Percentiles rank a stretch among this genome's conserved stretches.
phyloP scores from a whole-genome alignment of 2,113 vertebrate species.

The Lota lota region DNA sequence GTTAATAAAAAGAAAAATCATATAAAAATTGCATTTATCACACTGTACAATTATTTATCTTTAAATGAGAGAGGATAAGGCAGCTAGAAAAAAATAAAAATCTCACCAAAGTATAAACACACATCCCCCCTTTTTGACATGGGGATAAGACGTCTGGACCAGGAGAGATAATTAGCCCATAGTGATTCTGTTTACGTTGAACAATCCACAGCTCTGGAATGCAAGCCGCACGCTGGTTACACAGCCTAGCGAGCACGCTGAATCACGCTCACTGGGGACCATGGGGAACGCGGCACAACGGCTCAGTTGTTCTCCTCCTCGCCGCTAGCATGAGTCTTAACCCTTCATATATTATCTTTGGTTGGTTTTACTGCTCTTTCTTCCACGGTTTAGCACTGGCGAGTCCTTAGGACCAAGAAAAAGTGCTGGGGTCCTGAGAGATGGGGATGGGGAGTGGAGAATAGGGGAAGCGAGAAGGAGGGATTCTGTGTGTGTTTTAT shows the following conservation, averaged over 20 bases:
- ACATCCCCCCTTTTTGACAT: no score
- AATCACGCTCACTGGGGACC: no score
- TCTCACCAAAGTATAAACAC: not conserved
- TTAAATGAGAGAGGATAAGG: no score
- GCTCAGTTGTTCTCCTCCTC: no score
- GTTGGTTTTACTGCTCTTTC: constrained; percentile 19
- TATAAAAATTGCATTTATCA: not conserved
- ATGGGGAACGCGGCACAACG: no score
- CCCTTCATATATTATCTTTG: constrained; percentile 16
- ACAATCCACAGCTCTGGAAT: no score
- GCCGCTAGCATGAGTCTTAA: not conserved
- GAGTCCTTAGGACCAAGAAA: not conserved
- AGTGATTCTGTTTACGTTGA: no score
- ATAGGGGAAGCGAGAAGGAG: constrained; percentile 9
- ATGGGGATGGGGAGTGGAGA: not conserved
- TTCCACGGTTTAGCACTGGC: not conserved
- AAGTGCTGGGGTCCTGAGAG: constrained; percentile 25
- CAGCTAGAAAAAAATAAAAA: not conserved
- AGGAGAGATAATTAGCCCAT: no score
- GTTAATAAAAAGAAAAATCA: not conserved
- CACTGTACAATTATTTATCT: no score
- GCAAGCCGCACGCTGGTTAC: no score
- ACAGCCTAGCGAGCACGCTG: no score
- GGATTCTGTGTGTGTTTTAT: constrained; percentile 18
- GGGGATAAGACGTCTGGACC: no score